Evolutionary conservation across 2,113 vertebrate genomes (phyloP).

Genomic region (Ahaetulla prasina): DNA sequence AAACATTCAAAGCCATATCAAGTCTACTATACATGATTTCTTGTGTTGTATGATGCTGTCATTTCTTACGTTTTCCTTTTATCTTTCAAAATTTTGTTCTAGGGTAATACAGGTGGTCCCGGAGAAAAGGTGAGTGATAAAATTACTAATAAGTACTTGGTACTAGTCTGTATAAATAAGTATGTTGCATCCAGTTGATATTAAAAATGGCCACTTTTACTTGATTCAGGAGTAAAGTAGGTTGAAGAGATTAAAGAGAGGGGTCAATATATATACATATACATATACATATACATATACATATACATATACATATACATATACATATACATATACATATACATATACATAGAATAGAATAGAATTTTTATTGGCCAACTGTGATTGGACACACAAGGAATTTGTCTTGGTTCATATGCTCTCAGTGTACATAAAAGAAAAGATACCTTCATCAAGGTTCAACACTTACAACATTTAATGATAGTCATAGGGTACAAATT

Average conservation of each 20-base stretch:
- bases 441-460: too few relatives aligned
- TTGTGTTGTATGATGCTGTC: conserved; percentile 36
- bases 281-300: too few relatives aligned
- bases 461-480: too few relatives aligned
- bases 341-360: too few relatives aligned
- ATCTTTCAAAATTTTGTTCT: conserved; percentile 58
- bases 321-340: too few relatives aligned
- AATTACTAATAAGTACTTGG: neutral
- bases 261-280: neutral
- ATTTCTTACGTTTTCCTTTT: neutral
- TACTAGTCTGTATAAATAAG: neutral
- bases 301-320: too few relatives aligned
- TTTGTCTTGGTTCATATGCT: too few relatives aligned
- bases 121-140: conserved; percentile 89
- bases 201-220: neutral
- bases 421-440: too few relatives aligned
- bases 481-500: too few relatives aligned
- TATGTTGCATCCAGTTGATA: neutral
- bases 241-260: neutral
- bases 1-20: conserved; percentile 26
- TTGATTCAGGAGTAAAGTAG: neutral
- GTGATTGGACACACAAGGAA: too few relatives aligned
- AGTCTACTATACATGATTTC: conserved; percentile 27
- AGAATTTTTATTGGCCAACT: too few relatives aligned
- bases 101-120: conserved; percentile 92